A percentile compares a stretch with the other conserved stretches of the same genome.
These are phyloP conservation scores for Mesocentrotus franciscanus DNA, from an alignment of 53 echinoderm and acorn worm genomes.

Conservation along the genomic window DNA sequence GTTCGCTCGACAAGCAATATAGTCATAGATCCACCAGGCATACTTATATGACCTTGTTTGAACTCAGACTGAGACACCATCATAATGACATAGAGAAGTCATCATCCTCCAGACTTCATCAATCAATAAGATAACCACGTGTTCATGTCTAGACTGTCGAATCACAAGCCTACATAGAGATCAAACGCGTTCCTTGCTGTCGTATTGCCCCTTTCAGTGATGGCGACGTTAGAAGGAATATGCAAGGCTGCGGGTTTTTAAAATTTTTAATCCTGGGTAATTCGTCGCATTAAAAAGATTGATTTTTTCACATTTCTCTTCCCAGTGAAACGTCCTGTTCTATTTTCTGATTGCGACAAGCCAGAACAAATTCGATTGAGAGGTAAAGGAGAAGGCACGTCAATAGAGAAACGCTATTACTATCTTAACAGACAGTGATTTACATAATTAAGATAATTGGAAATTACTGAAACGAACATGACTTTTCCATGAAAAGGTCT, in stretches of 20 bases:
- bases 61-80: neutral
- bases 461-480: no score
- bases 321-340: no score
- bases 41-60: neutral
- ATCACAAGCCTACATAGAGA: neutral
- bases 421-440: no score
- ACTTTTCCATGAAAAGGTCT: no score
- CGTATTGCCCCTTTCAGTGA: neutral
- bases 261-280: no score
- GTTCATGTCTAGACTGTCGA: constrained; percentile 49
- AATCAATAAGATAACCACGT: constrained; percentile 57
- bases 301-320: no score
- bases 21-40: neutral
- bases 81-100: neutral
- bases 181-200: neutral
- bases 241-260: neutral
- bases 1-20: neutral
- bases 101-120: neutral
- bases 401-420: no score
- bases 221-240: neutral
- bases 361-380: no score
- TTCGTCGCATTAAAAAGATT: no score
- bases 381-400: no score
- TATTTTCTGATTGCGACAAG: no score
- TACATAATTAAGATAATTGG: no score